Base-by-base conservation (phyloP, 1,140 invertebrate species). In the Pogonognathellus flavescens region DNA sequence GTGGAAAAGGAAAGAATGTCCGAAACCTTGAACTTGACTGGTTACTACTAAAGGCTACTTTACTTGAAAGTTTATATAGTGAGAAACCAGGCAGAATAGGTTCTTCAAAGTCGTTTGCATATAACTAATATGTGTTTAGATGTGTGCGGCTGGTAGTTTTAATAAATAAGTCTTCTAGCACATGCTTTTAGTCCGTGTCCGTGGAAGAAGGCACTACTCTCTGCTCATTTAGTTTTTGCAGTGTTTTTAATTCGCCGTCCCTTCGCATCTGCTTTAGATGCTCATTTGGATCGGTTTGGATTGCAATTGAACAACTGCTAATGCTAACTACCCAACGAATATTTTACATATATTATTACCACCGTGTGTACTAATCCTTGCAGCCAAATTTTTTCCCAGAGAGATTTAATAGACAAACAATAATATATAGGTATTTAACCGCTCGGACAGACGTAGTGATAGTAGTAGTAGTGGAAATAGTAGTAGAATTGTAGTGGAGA, bases 11-110 rank as follows among this genome's bases (percentile, higher is more conserved):
- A 31, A 76, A 76, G 70, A 76, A 76, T 76, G 70, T 31, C 70
- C 70, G 41, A 76, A 76, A 76, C 70, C 70, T 76, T 76, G 70
- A 76, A 76, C 70, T 76, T 16, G 70, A 49, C 53, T 57, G 53
- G 11, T 9, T 57, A n/a, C n/a, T 14, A 57, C 53, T 57, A n/a
- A 57, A 57, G 53, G 53, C 53, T 57, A n/a, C 53, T 57, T 14
- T 57, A 57, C 2, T 57, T 41, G 31, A 41, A 41, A 25, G 60
- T 66, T 11, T 8, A 11, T 22, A 13, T 6, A 25, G 22, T 18
- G n/a, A 20, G 62, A 66, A 66, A 66, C 25, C 13, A 66, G 16
- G 53, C 16, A 55, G 25, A 18, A 25, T 66, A 22, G 62, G 22
- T 31, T 22, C 55, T 66, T 66, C 25, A 1, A 25, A 20, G 20